These are phyloP conservation scores for Lepeophtheirus salmonis DNA, from an alignment of 1,140 invertebrate genomes.

Conservation along the genomic window DNA sequence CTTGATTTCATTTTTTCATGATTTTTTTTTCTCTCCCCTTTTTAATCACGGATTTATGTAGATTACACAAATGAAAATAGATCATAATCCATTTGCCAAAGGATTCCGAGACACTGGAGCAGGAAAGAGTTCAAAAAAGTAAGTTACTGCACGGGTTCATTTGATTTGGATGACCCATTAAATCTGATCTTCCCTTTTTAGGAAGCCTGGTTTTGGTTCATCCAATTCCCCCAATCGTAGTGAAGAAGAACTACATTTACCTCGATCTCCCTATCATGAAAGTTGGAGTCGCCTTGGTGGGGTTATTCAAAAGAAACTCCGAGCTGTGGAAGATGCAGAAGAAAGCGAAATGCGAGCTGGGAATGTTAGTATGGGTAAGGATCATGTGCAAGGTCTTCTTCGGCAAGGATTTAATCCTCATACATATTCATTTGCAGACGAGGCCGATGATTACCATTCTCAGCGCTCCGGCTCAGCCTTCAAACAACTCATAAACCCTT, in stretches of 20 bases:
- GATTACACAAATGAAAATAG: slow-evolving; percentile 97
- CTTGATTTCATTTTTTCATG: background rate
- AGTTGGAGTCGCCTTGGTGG: background rate
- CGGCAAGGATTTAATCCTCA: too few relatives aligned
- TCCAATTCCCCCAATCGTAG: background rate
- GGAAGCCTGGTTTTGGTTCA: background rate
- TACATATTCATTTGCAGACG: background rate
- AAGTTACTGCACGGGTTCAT: slow-evolving; percentile 44
- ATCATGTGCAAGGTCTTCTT: too few relatives aligned
- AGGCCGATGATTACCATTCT: background rate
- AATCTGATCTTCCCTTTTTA: background rate
- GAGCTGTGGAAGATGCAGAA: background rate
- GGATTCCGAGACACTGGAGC: slow-evolving; percentile 90
- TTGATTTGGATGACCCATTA: background rate
- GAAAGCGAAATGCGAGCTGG: background rate
- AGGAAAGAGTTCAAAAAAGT: slow-evolving; percentile 87
- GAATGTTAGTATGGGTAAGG: background rate
- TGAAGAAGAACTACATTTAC: background rate
- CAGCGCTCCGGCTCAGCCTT: background rate
- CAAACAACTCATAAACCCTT: background rate
- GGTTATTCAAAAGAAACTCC: background rate
- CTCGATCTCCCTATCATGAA: background rate
- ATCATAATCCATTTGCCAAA: slow-evolving; percentile 99
- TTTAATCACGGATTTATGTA: background rate
- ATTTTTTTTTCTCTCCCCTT: background rate